These are phyloP conservation scores for Dicerorhinus sumatrensis DNA, from an alignment of 2,113 vertebrate genomes.

Conservation along the genomic window DNA sequence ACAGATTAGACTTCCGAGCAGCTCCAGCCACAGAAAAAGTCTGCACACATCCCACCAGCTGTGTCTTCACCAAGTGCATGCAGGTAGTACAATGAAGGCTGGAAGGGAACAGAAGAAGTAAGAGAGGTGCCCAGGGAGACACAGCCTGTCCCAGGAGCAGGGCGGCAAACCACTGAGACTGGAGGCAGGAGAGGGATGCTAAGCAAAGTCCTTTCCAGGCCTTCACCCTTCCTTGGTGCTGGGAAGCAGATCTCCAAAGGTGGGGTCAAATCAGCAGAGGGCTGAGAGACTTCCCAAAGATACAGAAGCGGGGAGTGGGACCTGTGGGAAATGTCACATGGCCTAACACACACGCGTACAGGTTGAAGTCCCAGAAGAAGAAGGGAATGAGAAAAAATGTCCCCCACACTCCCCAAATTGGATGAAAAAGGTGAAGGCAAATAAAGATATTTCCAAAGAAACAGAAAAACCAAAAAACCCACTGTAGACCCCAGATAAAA, in stretches of 20 bases:
- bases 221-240: not conserved
- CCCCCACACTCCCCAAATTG: not conserved
- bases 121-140: not conserved
- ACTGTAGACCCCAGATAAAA: not conserved
- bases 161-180: not conserved
- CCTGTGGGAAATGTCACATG: not conserved
- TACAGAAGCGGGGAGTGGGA: not conserved
- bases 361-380: not conserved
- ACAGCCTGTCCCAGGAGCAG: not conserved
- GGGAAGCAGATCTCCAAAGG: not conserved
- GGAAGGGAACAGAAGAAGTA: not conserved
- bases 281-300: not conserved
- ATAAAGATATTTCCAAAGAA: constrained; percentile 36
- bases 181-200: not conserved
- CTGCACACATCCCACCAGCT: not conserved
- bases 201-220: not conserved
- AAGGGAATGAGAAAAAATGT: not conserved
- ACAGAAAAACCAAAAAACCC: not conserved
- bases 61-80: not conserved
- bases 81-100: not conserved
- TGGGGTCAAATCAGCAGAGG: not conserved
- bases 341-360: not conserved
- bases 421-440: constrained; percentile 7
- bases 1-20: not conserved
- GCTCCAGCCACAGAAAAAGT: not conserved